Conservation (phyloP, 2,113 vertebrate species). For the Hydropotes inermis region DNA sequence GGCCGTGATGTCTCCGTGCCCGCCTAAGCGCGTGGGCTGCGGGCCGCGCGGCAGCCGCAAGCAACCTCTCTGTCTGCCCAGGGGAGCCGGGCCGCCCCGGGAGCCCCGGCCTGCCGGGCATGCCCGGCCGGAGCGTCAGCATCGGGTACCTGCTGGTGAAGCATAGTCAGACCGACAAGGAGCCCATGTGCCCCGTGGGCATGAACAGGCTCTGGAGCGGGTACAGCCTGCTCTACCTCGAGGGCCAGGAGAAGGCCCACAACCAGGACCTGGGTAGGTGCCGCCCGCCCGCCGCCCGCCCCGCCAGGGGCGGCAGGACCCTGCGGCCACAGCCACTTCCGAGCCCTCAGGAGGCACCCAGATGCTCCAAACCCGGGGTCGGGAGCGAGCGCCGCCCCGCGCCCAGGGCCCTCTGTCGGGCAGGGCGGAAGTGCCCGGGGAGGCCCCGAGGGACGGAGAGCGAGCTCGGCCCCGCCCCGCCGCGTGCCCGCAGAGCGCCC, state of each 20-base stretch:
- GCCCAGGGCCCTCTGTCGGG: background rate
- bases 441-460: rapidly evolving
- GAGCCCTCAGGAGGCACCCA: background rate
- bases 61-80: conserved; percentile 48
- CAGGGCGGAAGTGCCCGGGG: background rate
- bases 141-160: conserved; percentile 98
- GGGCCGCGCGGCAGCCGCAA: rapidly evolving
- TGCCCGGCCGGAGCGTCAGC: conserved; percentile 94
- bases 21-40: background rate
- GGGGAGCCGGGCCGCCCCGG: conserved; percentile 87
- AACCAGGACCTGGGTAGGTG: conserved; percentile 96
- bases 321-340: rapidly evolving
- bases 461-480: rapidly evolving
- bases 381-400: rapidly evolving
- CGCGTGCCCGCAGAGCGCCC: background rate
- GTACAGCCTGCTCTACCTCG: conserved; percentile 96
- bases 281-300: background rate
- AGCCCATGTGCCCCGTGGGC: conserved; percentile 94
- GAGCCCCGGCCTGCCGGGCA: conserved; percentile 86
- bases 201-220: conserved; percentile 97
- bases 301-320: background rate
- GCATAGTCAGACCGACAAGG: conserved; percentile 94
- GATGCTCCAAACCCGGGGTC: background rate
- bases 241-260: conserved; percentile 98
- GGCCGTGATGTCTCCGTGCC: background rate